Percentiles rank a stretch among this genome's conserved stretches.
Conservation (phyloP, 64 coral and sea anemone species). For the Pachyseris speciosa region DNA sequence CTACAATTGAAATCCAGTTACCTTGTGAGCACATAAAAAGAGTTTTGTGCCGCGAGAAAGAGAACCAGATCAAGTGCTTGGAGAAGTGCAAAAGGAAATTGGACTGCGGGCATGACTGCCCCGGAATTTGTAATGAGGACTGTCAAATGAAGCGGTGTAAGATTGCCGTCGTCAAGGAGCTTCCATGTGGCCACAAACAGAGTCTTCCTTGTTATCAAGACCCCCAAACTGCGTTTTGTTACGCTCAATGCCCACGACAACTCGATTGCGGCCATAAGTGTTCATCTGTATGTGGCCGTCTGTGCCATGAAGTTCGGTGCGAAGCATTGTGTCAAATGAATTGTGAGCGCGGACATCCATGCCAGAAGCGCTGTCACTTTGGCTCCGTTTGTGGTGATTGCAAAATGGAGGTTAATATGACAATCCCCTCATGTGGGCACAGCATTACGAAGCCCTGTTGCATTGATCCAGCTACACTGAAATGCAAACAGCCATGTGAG, state of each 20-base stretch:
- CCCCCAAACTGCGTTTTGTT: slow-evolving; percentile 33
- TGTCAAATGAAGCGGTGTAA: neutral
- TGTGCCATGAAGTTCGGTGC: neutral
- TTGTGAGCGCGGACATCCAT: slow-evolving; percentile 26
- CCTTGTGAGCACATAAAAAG: slow-evolving; percentile 21
- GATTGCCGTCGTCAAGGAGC: neutral
- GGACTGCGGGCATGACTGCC: slow-evolving; percentile 58
- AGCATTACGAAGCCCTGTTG: neutral
- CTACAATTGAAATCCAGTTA: neutral
- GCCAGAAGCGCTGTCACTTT: slow-evolving; percentile 18
- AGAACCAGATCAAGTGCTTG: neutral
- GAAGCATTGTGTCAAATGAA: neutral
- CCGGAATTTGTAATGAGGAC: slow-evolving; percentile 12
- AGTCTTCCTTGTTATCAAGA: slow-evolving; percentile 41
- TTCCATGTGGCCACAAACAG: slow-evolving; percentile 62
- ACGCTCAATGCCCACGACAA: neutral
- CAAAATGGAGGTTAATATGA: neutral
- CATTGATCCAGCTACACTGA: neutral
- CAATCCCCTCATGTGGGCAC: slow-evolving; percentile 12
- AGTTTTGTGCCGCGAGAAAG: slow-evolving; percentile 17
- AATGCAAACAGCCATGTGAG: slow-evolving; percentile 42
- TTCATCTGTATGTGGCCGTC: neutral
- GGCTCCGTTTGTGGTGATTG: slow-evolving; percentile 15
- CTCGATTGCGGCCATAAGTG: slow-evolving; percentile 57
- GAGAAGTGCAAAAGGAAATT: slow-evolving; percentile 29